Evolutionary conservation across 1,140 invertebrate species (phyloP), one percentile per base, ranked within the genome.

Genomic region (Steinernema khuongi): DNA sequence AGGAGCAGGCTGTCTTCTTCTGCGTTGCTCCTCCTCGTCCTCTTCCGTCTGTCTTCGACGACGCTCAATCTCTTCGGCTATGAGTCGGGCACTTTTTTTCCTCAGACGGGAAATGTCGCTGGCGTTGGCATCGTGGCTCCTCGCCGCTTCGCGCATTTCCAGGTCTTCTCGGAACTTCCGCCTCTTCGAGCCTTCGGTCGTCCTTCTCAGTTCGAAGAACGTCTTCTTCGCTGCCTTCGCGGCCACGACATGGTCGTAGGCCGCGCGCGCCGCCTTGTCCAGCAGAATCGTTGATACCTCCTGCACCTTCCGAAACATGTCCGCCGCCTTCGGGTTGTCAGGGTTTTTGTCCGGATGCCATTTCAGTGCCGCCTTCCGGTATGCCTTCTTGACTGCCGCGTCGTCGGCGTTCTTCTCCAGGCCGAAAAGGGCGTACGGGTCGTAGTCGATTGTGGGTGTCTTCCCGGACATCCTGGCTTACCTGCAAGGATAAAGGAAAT

Each of bases 261-360:
- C 50, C 4, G 50, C 50, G 4, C 50, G 11, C 50, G 50, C 50
- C 11, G 50, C 22, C 11, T 7, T 26, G 50, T 60, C 50, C 50
- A 26, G 11, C 50, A 60, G 50, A 7, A 60, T 14, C 19, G 14
- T 22, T 17, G 22, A 60, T 4, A 22, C 50, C 26, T 60, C 50
- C 19, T 60, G 50, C 7, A 60, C 19, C 50, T 60, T 60, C 50
- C 50, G 11, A 22, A 60, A 60, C 11, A 26, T 60, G 11, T 60
- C 50, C 2, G 50, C 22, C 50, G 50, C 50, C 19, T 60, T 60
- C 7, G 50, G 50, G 11, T 60, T n/a, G n/a, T n/a, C 50, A 22
- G 50, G 50, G 26, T 60, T 60, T 22, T 60, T 60, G 22, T 60
- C 50, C 50, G 50, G 50, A 60, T 60, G 50, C 50, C 50, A 60